Evolutionary conservation across 2,797 vertebrate genomes (phyloP).

Genomic region (Eidolon dupreanum): DNA sequence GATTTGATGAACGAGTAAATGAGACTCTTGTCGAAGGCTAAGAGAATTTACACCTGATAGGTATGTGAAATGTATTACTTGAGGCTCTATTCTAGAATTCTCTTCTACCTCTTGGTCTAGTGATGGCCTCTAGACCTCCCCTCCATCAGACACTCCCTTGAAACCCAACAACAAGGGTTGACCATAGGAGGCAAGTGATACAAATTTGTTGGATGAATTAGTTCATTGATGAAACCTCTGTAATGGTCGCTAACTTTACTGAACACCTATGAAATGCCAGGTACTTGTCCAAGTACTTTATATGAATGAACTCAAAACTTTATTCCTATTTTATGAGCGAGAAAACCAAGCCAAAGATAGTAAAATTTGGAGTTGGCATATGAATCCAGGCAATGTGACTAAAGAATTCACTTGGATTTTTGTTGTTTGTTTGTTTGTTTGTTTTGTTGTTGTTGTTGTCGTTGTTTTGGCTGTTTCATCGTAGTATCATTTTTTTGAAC

Average conservation of each 20-base stretch:
- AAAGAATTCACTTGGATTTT: not conserved
- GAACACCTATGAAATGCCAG: not conserved
- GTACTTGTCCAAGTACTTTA: not conserved
- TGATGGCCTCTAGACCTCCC: not conserved
- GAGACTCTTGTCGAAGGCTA: not conserved
- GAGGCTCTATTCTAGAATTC: not conserved
- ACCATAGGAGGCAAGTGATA: accelerated
- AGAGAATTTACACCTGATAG: not conserved
- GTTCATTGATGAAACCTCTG: not conserved
- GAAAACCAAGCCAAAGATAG: not conserved
- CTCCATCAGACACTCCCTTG: not conserved
- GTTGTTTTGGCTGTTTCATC: not conserved
- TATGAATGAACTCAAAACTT: not conserved
- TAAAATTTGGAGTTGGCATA: not conserved
- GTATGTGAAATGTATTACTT: not conserved
- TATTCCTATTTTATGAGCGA: not conserved
- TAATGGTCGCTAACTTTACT: not conserved
- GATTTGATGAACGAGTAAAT: not conserved
- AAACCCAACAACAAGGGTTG: not conserved
- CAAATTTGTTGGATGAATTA: not conserved
- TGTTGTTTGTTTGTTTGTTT: not conserved
- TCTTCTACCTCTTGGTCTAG: not conserved
- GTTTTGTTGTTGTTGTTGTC: not conserved
- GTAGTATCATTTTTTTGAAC: not conserved
- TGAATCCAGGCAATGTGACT: not conserved